Evolutionary conservation across 2,797 vertebrate species (phyloP).

Genomic region (Phoeniculus purpureus): DNA sequence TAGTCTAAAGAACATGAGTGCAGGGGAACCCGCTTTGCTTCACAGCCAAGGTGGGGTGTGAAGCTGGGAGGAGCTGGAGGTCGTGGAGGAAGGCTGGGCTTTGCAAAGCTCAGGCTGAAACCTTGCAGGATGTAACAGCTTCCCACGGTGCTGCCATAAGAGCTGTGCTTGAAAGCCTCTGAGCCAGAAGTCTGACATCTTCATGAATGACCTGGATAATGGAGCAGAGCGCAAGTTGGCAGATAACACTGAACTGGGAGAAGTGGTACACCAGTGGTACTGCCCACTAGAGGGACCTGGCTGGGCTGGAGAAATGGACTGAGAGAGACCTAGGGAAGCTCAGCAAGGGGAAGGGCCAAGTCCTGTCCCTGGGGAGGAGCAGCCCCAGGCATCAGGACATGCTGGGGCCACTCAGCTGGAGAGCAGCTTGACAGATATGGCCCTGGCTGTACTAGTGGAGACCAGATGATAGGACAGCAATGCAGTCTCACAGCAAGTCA

Average conservation of each 20-base stretch:
- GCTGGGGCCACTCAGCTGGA: neutral
- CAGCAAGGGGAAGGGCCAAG: neutral
- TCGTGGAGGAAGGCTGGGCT: neutral
- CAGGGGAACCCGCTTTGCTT: neutral
- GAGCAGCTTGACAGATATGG: neutral
- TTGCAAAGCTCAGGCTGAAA: neutral
- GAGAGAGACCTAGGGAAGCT: neutral
- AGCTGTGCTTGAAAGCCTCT: neutral
- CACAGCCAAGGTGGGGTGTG: no score
- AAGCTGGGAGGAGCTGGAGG: neutral
- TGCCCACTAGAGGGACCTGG: neutral
- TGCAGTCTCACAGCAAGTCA: neutral
- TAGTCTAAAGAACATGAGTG: neutral
- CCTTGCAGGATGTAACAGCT: accelerated
- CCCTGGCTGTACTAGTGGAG: neutral
- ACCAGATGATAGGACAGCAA: neutral
- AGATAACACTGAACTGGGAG: neutral
- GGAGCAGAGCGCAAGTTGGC: neutral
- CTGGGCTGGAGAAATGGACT: neutral
- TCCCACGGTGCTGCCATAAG: accelerated
- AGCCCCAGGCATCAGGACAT: neutral
- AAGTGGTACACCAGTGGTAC: neutral
- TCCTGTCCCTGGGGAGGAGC: neutral
- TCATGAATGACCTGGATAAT: neutral
- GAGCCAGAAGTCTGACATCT: neutral